Base-by-base conservation (phyloP, 1,140 invertebrate genomes). In the Bombus vancouverensis region DNA sequence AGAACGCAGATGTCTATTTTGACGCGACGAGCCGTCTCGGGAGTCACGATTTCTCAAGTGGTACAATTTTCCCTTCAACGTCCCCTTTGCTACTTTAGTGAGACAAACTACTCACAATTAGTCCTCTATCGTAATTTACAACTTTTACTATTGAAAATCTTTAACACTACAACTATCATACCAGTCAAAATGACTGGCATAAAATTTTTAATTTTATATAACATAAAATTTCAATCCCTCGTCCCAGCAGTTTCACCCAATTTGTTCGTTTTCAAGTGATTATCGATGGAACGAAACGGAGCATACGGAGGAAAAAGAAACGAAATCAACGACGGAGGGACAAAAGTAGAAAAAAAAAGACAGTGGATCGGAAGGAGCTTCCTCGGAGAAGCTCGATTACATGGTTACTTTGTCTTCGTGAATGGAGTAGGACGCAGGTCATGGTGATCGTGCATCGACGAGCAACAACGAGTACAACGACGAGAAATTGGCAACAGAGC, bases 1-100 rank as follows among this genome's bases (percentile, higher is more conserved):
- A 82, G 85, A 82, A 89, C 87, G 88, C 93, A 94, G 92, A 93
- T 94, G 93, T 93, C 93, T 94, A 94, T 93, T 94, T 92, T 92
- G 87, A 92, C 89, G 86, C 88, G 74, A 76, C 75, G 34, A 42
- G 57, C 57, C 44, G 37, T 78, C 65, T 81, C 88, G 86, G 65
- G 13, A 80, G 75, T 85, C 83, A 85, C 87, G 83, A 89, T 80
- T 91, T 87, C 62, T 89, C 81, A 83, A 89, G 86, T 88, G 84
- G 73, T 87, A 83, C 70, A 77, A 74, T 79, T 75, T 88, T 88
- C 79, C 18, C 12, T 25, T 65, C n/a, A 71, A 25, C 12, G 18
- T 44, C 15, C 22, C 74, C 9, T 13, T 22, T 39, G 4, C n/a
- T n/a, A 25, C 42, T 12, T 62, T 12, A 62, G 3, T 0, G 28